Evolutionary conservation across 2,888 invertebrate species (phyloP).

Genomic region (Steromphala cineraria): DNA sequence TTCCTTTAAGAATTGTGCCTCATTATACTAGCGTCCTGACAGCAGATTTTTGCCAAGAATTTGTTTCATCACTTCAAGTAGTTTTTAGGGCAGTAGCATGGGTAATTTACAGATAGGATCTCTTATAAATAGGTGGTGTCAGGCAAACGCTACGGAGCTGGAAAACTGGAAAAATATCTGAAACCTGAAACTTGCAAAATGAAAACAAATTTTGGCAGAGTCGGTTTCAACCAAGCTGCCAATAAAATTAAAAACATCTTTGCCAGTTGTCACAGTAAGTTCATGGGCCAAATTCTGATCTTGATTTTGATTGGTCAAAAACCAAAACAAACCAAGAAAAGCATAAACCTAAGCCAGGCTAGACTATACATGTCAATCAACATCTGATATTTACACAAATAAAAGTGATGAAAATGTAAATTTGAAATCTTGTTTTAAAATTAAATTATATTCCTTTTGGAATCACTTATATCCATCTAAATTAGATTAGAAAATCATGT

Average conservation of each 20-base stretch:
- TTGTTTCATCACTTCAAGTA: no score
- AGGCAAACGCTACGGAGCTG: neutral
- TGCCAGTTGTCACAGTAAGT: neutral
- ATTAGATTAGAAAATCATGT: no score
- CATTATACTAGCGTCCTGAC: no score
- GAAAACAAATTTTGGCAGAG: neutral
- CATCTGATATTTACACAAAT: neutral
- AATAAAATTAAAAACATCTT: neutral
- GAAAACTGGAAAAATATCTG: neutral
- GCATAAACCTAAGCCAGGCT: neutral
- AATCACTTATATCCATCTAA: no score
- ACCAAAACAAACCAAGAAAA: neutral
- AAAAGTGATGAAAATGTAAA: no score
- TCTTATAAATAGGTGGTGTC: neutral
- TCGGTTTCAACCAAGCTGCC: neutral
- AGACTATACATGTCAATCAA: neutral
- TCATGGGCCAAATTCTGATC: neutral
- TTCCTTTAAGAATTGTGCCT: no score
- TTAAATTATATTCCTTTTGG: no score
- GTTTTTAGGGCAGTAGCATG: constrained; percentile 9
- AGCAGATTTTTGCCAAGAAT: no score
- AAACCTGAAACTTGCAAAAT: neutral
- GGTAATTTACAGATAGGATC: constrained; percentile 3
- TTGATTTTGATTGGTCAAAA: neutral
- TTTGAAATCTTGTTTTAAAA: no score